Evolutionary conservation across 2,888 invertebrate genomes (phyloP), one percentile per base, ranked within the genome.

Genomic region (Dasypolia templi): DNA sequence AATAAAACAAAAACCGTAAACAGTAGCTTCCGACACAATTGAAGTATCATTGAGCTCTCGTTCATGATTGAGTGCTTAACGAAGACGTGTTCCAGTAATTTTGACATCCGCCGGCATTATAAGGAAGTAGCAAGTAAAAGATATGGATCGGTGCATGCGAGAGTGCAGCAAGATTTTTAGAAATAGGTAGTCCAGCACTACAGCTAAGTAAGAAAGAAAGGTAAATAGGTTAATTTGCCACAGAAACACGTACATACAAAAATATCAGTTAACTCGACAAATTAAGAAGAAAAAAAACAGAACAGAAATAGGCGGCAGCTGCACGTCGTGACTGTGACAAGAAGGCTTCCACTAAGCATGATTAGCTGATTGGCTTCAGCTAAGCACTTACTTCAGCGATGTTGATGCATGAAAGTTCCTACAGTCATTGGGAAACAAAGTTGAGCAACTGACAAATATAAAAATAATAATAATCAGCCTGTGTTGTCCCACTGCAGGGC

Each of bases 101-200:
- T 85, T 85, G 81, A 84, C 87, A 87, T 89, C 90, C 89, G 89
- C 75, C 69, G 65, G 63, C 73, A 70, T 87, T 85, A 83, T 86
- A 71, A 87, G 89, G 87, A 88, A 88, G 87, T 79, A 72, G 77
- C 70, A 67, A 85, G 82, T 81, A 76, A 86, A 85, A 86, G 86
- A 88, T 65, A 76, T 7, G 75, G 75, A 79, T 42, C 49, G 46
- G 6, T 35, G 51, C 9, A 78, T 78, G 61, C n/a, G 17, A 73
- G 59, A 85, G 51, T 56, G 75, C 39, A 51, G 39, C 72, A 75
- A 61, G 22, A 29, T 12, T 12, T n/a, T 58, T 49, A 14, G 29
- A 56, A 56, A 32, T 56, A n/a, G n/a, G n/a, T n/a, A 32, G 55
- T 55, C 29, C 55, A 29, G 22, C 22, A 53, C 14, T 70, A 7